Evolutionary conservation across 2,888 invertebrate species (phyloP).

Genomic region (Sinotaia quadrata): DNA sequence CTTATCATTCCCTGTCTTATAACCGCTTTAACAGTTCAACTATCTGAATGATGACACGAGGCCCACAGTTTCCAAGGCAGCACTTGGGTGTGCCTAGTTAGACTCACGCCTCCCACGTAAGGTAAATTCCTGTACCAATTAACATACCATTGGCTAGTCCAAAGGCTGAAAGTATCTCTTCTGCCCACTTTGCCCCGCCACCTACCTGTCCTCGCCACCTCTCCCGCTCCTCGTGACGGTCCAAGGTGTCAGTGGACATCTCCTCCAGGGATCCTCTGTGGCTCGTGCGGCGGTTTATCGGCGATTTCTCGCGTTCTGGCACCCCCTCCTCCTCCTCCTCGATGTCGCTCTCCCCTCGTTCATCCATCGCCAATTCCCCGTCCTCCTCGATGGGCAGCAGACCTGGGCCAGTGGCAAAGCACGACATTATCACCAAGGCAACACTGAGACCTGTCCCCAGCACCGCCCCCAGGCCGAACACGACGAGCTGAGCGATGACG

Average conservation of each 20-base stretch:
- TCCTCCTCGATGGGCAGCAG: slow-evolving; percentile 25
- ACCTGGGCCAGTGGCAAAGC: slow-evolving; percentile 2
- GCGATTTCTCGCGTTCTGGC: background rate
- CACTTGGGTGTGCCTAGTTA: no score
- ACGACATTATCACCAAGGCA: slow-evolving; percentile 16
- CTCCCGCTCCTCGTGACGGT: slow-evolving; percentile 24
- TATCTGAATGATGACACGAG: no score
- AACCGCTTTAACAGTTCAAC: no score
- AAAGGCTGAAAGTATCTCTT: no score
- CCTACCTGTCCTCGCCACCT: slow-evolving; percentile 24
- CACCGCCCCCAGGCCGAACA: slow-evolving; percentile 21
- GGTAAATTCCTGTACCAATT: no score
- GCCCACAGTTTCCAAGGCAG: no score
- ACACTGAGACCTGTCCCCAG: slow-evolving; percentile 19
- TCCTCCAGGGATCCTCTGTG: background rate
- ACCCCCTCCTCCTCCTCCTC: background rate
- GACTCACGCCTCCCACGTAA: no score
- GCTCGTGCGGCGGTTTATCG: background rate
- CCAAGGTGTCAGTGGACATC: background rate
- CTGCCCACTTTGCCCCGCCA: no score
- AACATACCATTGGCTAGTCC: no score
- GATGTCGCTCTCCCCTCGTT: background rate
- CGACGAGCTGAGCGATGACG: background rate
- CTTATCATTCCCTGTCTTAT: no score
- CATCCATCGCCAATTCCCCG: background rate